These are phyloP conservation scores for Gnathonemus longibarbis DNA, from an alignment of 2,113 vertebrate genomes.

Conservation along the genomic window DNA sequence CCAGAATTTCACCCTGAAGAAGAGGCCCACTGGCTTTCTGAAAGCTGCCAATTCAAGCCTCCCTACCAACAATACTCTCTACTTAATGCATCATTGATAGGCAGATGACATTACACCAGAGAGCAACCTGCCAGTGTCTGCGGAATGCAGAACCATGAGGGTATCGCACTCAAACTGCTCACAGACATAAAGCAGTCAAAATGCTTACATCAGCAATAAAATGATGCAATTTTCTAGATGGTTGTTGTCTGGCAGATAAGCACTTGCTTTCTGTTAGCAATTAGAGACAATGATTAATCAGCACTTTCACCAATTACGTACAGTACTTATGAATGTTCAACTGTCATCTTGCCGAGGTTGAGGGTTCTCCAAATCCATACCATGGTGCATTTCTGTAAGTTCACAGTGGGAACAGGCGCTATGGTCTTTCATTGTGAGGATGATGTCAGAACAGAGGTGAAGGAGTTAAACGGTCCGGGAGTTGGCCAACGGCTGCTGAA, in stretches of 20 bases:
- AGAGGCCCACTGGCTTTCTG: neutral
- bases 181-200: neutral
- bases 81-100: neutral
- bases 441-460: neutral
- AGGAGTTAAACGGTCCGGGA: neutral
- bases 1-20: neutral
- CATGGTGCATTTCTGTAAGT: neutral
- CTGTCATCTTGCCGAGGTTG: neutral
- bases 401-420: neutral
- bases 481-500: neutral
- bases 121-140: neutral
- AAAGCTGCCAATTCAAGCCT: neutral
- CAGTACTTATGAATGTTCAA: neutral
- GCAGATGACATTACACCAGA: neutral
- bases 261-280: neutral
- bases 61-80: neutral
- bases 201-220: neutral
- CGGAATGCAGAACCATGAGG: neutral
- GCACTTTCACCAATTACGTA: neutral
- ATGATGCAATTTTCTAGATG: neutral
- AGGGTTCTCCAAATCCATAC: neutral
- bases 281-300: neutral
- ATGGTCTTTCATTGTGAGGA: neutral
- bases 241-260: neutral
- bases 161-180: neutral